Percentiles rank a stretch among this genome's conserved stretches.
Evolutionary conservation across 2,113 vertebrate species (phyloP).

Genomic region (Rhinolophus ferrumequinum): DNA sequence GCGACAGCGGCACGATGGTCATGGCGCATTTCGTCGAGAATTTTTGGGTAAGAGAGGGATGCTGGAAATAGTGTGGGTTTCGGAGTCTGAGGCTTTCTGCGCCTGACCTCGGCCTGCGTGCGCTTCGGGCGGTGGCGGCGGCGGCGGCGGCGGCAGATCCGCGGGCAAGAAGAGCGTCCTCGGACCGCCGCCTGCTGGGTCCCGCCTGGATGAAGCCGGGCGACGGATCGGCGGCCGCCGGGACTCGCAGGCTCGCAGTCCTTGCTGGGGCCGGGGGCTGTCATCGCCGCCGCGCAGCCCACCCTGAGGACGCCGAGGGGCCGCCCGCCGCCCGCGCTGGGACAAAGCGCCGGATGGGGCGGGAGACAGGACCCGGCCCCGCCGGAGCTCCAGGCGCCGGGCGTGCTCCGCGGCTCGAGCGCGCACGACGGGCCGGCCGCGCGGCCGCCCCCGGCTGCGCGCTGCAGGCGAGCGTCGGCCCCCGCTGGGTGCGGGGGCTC

Average conservation of each 20-base stretch:
- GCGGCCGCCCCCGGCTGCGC: background rate
- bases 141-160: background rate
- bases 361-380: slow-evolving; percentile 40
- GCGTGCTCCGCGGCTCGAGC: background rate
- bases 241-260: background rate
- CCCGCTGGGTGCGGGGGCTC: background rate
- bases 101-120: slow-evolving; percentile 66
- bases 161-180: background rate
- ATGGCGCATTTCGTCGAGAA: slow-evolving; percentile 95
- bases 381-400: background rate
- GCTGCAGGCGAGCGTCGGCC: background rate
- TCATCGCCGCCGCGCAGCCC: background rate
- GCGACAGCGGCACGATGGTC: slow-evolving; percentile 87
- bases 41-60: slow-evolving; percentile 92
- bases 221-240: background rate
- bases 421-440: background rate
- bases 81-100: background rate
- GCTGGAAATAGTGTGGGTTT: background rate
- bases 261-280: background rate
- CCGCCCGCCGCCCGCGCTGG: slow-evolving; percentile 12
- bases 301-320: background rate
- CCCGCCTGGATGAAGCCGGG: background rate
- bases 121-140: slow-evolving; percentile 40
- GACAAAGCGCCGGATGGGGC: slow-evolving; percentile 78
- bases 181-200: background rate